Base-by-base conservation (phyloP, 2,113 vertebrate genomes). In the Ascaphus truei region DNA sequence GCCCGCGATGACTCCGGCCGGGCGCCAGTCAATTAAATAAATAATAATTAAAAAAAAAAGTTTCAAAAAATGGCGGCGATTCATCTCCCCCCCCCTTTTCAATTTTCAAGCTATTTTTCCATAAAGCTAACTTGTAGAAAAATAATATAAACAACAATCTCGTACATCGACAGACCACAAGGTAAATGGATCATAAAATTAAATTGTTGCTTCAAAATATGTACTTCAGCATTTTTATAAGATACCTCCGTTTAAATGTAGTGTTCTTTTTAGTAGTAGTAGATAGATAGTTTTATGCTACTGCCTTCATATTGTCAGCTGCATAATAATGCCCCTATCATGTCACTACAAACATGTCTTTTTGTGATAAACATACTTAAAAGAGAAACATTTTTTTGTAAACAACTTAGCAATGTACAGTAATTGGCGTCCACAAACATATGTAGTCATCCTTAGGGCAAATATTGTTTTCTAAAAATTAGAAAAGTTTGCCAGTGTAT, bases 91-190 rank as follows among this genome's bases (percentile, higher is more conserved):
- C 61, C 20, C 53, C 37, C 73, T 80, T 77, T 57, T 41, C 63
- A 26, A 74, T 68, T 71, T 77, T 55, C 72, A 72, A 29, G 53
- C 76, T 15, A 5, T 1, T 41, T 78, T 74, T 5, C 53, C 62
- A 18, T 73, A 72, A 61, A 66, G n/a, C 65, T 77, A 62, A 80
- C 78, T 52, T 63, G 64, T 74, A 62, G 59, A 68, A 74, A 47
- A 74, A 64, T 75, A 27, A 36, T 74, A 52, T 33, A 73, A 80
- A 77, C 73, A 82, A 62, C 77, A 72, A 74, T 76, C 55, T 29
- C 53, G 43, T 51, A 56, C 50, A 43, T 45, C 69, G 36, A 12
- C 60, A 80, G 60, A 75, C 78, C 67, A 69, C 68, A 71, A 67
- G 73, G 43, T 25, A 79, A 72, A 74, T 67, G 3, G 47, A 76